Evolutionary conservation across 2,797 vertebrate genomes (phyloP).

Genomic region (Lacerta viridis): DNA sequence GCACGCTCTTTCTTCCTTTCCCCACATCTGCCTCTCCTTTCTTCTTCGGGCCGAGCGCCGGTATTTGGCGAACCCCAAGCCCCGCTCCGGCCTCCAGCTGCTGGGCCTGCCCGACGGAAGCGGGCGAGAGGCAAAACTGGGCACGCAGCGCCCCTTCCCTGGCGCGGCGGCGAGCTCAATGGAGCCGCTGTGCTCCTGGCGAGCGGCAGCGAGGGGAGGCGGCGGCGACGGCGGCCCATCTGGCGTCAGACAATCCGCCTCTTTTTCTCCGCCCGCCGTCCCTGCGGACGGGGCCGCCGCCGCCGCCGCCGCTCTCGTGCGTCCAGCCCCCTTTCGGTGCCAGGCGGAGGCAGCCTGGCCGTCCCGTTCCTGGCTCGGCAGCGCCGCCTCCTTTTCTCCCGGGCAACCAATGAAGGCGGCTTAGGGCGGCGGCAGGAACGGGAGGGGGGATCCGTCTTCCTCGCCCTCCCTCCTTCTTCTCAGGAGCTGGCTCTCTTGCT

Average conservation of each 20-base stretch:
- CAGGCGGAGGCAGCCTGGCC: conserved; percentile 25
- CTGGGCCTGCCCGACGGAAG: neutral
- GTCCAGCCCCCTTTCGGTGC: neutral
- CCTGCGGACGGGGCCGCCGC: neutral
- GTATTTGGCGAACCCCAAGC: neutral
- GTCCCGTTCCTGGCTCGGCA: neutral
- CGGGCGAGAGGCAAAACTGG: neutral
- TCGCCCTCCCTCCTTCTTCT: neutral
- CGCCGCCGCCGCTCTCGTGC: neutral
- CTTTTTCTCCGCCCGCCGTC: neutral
- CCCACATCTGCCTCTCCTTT: neutral
- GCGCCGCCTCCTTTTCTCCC: neutral
- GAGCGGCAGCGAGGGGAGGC: neutral
- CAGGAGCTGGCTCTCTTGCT: neutral
- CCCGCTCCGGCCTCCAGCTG: neutral
- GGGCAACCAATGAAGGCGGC: conserved; percentile 19
- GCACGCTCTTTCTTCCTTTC: too few relatives aligned
- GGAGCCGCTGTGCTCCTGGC: neutral
- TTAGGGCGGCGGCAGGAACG: neutral
- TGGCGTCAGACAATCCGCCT: conserved; percentile 14
- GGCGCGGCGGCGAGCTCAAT: neutral
- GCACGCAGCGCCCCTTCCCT: neutral
- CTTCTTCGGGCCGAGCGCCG: neutral
- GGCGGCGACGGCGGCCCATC: neutral
- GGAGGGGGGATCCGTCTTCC: neutral